Base-by-base conservation (phyloP, 2,113 vertebrate species). In the Brachionichthys hirsutus region DNA sequence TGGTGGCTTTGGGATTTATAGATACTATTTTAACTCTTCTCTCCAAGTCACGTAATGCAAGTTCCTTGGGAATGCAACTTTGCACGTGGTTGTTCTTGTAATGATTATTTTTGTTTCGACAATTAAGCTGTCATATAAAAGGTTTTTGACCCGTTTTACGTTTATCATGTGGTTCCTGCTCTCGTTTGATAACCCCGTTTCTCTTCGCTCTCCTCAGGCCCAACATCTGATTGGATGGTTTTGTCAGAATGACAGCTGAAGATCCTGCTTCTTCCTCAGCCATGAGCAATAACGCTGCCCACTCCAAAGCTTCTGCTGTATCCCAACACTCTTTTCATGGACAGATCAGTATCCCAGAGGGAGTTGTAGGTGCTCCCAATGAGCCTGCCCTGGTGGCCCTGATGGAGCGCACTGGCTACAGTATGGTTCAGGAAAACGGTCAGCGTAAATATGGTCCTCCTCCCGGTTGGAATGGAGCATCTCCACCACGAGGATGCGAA, bases 201-300 rank as follows among this genome's bases (percentile, higher is more conserved):
- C 11, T 53, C 42, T 69, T 54, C 38, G 13, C 6, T 10, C 30
- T 76, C 45, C 56, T 60, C 36, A 96, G 94, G 87, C 85, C 82
- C 76, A 83, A 86, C 19, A 86, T 90, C 71, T 76, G 86, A 90
- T 92, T 95, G 94, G 92, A 94, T 94, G 93, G 92, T 92, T 93
- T 85, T 92, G 90, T 91, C 94, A 95, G 89, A 90, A 99, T 99
- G 97, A 98, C 97, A 3, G 97, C 97, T 77, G 97, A 99, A 90
- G 97, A 99, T 81, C 93, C 96, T 57, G 56, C 92, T 88, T 94
- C 95, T 60, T 69, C 92, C 69, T 88, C 93, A 83, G 91, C 91
- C 81, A 98, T 96, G 95, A 97, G 89, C 90, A 96, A 94, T 80
- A 86, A 89, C 74, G 55, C 75, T 20, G 59, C 89, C 73, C 81